These are phyloP conservation scores for Rhaphigaster nebulosa DNA, from an alignment of 2,888 invertebrate genomes.

Conservation along the genomic window DNA sequence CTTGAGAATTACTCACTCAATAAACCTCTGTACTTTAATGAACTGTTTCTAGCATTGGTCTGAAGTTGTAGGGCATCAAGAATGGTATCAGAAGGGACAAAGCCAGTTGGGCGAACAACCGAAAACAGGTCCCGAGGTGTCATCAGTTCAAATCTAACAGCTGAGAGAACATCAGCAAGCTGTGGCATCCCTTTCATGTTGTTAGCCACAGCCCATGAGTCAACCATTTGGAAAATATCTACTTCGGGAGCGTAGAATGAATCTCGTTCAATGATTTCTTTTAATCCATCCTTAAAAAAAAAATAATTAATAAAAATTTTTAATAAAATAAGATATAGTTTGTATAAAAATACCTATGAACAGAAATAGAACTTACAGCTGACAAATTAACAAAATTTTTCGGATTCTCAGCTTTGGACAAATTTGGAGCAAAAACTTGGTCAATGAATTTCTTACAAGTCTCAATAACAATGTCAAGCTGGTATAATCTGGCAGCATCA, in stretches of 20 bases:
- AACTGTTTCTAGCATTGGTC: constrained; percentile 82
- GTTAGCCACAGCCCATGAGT: constrained; percentile 88
- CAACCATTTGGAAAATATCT: constrained; percentile 92
- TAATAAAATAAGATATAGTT: not conserved
- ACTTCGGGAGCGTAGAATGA: constrained; percentile 97
- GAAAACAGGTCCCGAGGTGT: constrained; percentile 88
- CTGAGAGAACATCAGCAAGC: constrained; percentile 60
- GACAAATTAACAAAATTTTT: constrained; percentile 77
- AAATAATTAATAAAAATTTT: constrained; percentile 26
- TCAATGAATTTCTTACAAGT: constrained; percentile 94
- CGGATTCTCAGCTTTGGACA: constrained; percentile 53
- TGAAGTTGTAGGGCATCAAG: constrained; percentile 94
- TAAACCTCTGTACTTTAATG: constrained; percentile 87
- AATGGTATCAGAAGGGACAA: constrained; percentile 90
- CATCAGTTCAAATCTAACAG: constrained; percentile 85
- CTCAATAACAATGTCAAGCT: constrained; percentile 74
- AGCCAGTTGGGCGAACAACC: constrained; percentile 87
- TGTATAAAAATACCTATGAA: not conserved
- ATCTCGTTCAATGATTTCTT: constrained; percentile 88
- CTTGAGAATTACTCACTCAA: constrained; percentile 72
- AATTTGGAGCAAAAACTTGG: constrained; percentile 76
- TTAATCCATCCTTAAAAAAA: constrained; percentile 77
- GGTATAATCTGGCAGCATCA: constrained; percentile 87
- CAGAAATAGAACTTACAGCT: constrained; percentile 74
- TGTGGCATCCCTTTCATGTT: constrained; percentile 67